Base-by-base conservation (phyloP, 2,888 invertebrate species). In the Parnassius mnemosyne region DNA sequence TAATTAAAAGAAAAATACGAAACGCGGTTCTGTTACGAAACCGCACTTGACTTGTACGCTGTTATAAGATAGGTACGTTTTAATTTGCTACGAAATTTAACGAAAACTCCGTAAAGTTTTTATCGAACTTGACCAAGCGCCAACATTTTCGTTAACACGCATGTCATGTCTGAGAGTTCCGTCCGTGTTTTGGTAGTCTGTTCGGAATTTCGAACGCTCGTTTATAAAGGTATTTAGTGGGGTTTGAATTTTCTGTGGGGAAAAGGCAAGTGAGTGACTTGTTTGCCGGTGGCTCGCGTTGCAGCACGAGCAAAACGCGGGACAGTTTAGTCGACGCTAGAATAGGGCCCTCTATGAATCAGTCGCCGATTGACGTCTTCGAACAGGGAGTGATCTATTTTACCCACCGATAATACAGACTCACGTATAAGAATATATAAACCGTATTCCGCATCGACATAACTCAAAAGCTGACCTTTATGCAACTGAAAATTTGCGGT, bases 331-430 rank as follows among this genome's bases (percentile, higher is more conserved):
- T 79, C 84, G 84, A 81, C 81, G 82, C 80, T 79, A 79, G 77
- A 76, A 76, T 73, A 80, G 81, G 83, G 79, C 83, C 84, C 87
- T 80, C 89, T 81, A 89, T 91, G 90, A 89, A 91, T 91, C 90
- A 90, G 85, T 77, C 72, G 67, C 80, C 86, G 89, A 91, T 89
- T 91, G 90, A 91, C 89, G 87, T 85, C 81, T 89, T 87, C 88
- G 89, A 88, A 89, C 87, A 73, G 89, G 89, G 89, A 89, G 89
- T 90, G 89, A 90, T 91, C 89, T 89, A 91, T 90, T 88, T 83
- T 80, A 71, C 84, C 81, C 82, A 78, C 78, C 83, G 80, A 84
- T 89, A 82, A 86, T 86, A 87, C 84, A 84, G 84, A 84, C 85
- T 82, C 81, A 85, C 85, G 85, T 81, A 78, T 76, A 82, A 85